Conservation (phyloP, 1,140 invertebrate genomes). For the Nasonia vitripennis region DNA sequence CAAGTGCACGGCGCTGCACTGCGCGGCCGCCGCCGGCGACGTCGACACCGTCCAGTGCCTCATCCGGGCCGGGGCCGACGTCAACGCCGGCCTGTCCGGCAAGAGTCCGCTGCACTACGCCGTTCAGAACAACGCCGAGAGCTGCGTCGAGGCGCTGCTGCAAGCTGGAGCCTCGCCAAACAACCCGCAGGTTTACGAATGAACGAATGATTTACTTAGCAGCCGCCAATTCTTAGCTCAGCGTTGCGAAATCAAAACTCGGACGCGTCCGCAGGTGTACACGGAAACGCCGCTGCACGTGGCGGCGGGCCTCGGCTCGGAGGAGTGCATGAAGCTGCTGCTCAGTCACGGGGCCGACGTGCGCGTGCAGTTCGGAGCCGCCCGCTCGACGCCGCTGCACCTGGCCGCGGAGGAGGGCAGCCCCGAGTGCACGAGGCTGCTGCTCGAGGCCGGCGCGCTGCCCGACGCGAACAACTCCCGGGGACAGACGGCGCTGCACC, state of each 20-base stretch:
- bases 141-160: slow-evolving; percentile 82
- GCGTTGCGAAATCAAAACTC: no score
- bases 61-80: slow-evolving; percentile 80
- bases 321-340: slow-evolving; percentile 81
- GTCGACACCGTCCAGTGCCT: slow-evolving; percentile 77
- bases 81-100: slow-evolving; percentile 83
- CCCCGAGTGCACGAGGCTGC: slow-evolving; percentile 80
- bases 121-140: slow-evolving; percentile 80
- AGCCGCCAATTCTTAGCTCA: no score
- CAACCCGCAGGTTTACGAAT: slow-evolving; percentile 80
- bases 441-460: slow-evolving; percentile 84
- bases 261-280: slow-evolving; percentile 76
- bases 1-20: slow-evolving; percentile 85
- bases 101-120: slow-evolving; percentile 83
- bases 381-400: slow-evolving; percentile 85
- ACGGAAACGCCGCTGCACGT: slow-evolving; percentile 90
- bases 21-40: slow-evolving; percentile 82
- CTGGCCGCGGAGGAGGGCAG: slow-evolving; percentile 89
- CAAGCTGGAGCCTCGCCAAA: slow-evolving; percentile 84
- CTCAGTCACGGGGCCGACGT: slow-evolving; percentile 85
- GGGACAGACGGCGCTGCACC: slow-evolving; percentile 85
- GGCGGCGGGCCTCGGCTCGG: slow-evolving; percentile 83
- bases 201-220: no score
- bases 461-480: slow-evolving; percentile 81
- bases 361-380: slow-evolving; percentile 81